Evolutionary conservation across 2,888 invertebrate species (phyloP), one percentile per base, ranked within the genome.

Genomic region (Junonia oenone): DNA sequence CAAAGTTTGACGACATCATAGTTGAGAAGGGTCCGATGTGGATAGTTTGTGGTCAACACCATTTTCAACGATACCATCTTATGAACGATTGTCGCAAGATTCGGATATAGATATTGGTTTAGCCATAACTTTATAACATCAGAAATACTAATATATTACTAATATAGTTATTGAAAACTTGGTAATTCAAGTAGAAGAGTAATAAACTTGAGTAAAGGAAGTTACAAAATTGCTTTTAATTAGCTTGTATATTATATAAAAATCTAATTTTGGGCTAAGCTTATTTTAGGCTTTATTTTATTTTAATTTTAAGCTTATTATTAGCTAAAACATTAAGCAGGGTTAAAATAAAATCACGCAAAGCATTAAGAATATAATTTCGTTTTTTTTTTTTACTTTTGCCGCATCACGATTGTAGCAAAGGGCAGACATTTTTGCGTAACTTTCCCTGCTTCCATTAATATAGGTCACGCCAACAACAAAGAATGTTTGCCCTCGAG

Each of bases 11-110:
- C 65, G 62, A 58, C 69, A 77, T 81, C 83, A 77, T 74, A 80
- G 70, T 78, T 83, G 81, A 83, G 74, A 71, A 79, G 83, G 81
- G 81, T 81, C 63, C 26, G 11, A 22, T 43, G 58, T 43, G 57
- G 58, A 62, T 64, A 64, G 61, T 64, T 62, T 66, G 69, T 67
- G 73, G 75, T 78, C 77, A 76, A 69, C 62, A n/a, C n/a, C n/a
- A 68, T 72, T 76, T 75, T 75, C 73, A 71, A 63, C 69, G 15
- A 46, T 53, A 50, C 19, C 27, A 0, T 31, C 17, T 37, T 50
- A 15, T 35, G 35, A 13, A 27, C 29, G 46, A 17, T 35, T 22
- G n/a, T 29, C 27, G 29, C 13, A 17, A 27, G 19, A 52, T 19
- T 11, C 31, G 4, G 33, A 19, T 35, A 35, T 19, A n/a, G 4